Evolutionary conservation across 2,797 vertebrate genomes (phyloP), one percentile per base, ranked within the genome.

Genomic region (Acanthurus tractus): DNA sequence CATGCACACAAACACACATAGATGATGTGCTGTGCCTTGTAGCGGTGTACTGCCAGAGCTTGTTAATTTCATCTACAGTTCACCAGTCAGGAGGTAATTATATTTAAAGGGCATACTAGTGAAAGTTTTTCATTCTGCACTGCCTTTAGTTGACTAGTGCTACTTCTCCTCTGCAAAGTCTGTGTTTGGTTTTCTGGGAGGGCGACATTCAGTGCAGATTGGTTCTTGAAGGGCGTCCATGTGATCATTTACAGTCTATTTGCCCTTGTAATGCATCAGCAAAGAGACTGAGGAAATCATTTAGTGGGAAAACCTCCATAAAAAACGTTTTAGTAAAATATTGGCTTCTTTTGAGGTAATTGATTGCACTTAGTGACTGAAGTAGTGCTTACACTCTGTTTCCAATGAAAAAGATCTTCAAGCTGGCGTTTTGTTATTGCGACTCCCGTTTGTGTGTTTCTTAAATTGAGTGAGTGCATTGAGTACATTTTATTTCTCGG

Each of bases 41-140:
- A 57, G 71, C 18, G 15, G 34, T 52, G 74, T 64, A 45, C 88
- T 91, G 81, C 75, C 85, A 90, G 71, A 71, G 45, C 63, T 86
- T 83, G 87, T 91, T 90, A 74, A 89, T 86, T 89, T 91, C 82
- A 90, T 91, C 81, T 74, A 52, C 87, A 82, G 76, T 79, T 75
- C 78, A 91, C 82, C 65, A 74, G 76, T 85, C 86, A 76, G 70
- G 56, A 85, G 44, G 79, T 87, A 87, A 89, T 90, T 89, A 83
- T 75, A 63, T 90, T 75, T 81, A 81, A 85, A 82, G 62, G 69
- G 61, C 55, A 34, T 18, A 14, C 3, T 5, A 8, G 45, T 17
- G 52, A 20, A 34, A 59, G 48, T 53, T 64, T 20, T 55, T 29
- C n/a, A 45, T 29, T 23, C 15, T 61, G 8, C 6, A 12, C 38